phyloP scores from a whole-genome alignment of 2,888 invertebrate species.

The Eristalinus aeneus region DNA sequence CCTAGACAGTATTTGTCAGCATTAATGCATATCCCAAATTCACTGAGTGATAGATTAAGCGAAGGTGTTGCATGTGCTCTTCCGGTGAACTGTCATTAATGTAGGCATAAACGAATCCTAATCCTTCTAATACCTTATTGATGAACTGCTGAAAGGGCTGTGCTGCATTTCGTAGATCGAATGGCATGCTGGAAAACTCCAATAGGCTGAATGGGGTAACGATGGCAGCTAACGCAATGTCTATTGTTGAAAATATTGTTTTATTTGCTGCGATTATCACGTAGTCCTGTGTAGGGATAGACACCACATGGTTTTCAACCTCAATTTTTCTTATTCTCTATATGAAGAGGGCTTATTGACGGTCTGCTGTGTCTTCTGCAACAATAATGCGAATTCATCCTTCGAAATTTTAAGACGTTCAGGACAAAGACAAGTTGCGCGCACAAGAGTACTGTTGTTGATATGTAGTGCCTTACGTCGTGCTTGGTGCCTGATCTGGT shows the following conservation, averaged over 20 bases:
- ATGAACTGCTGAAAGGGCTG: too few species aligned
- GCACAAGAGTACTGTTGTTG: not conserved
- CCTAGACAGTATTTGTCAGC: too few species aligned
- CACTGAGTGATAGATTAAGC: slow-evolving; percentile 8
- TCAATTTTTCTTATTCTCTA: not conserved
- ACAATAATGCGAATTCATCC: not conserved
- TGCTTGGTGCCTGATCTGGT: not conserved
- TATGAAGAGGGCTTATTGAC: not conserved
- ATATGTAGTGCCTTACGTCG: not conserved
- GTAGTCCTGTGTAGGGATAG: not conserved
- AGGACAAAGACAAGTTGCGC: not conserved
- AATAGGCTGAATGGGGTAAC: slow-evolving; percentile 76
- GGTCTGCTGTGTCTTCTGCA: not conserved
- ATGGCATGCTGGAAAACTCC: slow-evolving; percentile 75
- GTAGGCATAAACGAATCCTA: slow-evolving; percentile 62
- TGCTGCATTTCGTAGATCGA: slow-evolving; percentile 73
- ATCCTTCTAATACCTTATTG: slow-evolving; percentile 58
- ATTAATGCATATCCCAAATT: slow-evolving; percentile 14
- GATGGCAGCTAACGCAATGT: slow-evolving; percentile 47
- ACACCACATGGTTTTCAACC: not conserved
- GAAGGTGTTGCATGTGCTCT: not conserved
- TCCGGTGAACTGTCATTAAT: slow-evolving; percentile 69
- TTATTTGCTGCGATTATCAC: too few species aligned
- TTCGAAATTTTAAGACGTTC: not conserved
- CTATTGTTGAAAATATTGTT: not conserved